Conservation (phyloP, 2,113 vertebrate species). For the Xiphias gladius region DNA sequence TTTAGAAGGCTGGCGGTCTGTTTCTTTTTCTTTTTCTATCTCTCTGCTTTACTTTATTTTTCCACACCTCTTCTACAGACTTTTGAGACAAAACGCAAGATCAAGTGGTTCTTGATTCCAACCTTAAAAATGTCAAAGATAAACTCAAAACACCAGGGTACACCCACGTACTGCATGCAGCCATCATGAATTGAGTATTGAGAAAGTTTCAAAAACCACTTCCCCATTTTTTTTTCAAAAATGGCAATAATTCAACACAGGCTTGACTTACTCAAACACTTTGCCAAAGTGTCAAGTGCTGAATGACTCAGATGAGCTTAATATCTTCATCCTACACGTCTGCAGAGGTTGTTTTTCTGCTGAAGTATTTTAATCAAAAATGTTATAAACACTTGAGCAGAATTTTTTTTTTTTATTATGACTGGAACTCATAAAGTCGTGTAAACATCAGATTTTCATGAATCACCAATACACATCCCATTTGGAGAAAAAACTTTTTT, state of each 20-base stretch:
- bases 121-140: constrained; percentile 58
- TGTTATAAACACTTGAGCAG: background rate
- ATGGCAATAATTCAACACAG: constrained; percentile 30
- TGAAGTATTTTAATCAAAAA: constrained; percentile 3
- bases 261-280: constrained; percentile 17
- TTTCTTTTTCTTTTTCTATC: background rate
- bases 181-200: constrained; percentile 51
- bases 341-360: constrained; percentile 44
- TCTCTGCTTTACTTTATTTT: constrained; percentile 7
- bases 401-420: constrained; percentile 3
- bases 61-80: background rate
- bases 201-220: constrained; percentile 62
- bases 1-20: constrained; percentile 40
- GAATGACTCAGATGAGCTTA: constrained; percentile 48
- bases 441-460: constrained; percentile 47
- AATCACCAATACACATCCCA: constrained; percentile 41
- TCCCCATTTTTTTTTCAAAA: constrained; percentile 38
- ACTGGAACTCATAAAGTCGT: constrained; percentile 25
- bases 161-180: constrained; percentile 46
- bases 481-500: background rate
- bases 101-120: constrained; percentile 21
- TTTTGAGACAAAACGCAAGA: constrained; percentile 6
- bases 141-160: constrained; percentile 26
- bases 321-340: constrained; percentile 51
- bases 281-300: constrained; percentile 24